Conservation (phyloP, 1,140 invertebrate genomes). For the Bactericera cockerelli region DNA sequence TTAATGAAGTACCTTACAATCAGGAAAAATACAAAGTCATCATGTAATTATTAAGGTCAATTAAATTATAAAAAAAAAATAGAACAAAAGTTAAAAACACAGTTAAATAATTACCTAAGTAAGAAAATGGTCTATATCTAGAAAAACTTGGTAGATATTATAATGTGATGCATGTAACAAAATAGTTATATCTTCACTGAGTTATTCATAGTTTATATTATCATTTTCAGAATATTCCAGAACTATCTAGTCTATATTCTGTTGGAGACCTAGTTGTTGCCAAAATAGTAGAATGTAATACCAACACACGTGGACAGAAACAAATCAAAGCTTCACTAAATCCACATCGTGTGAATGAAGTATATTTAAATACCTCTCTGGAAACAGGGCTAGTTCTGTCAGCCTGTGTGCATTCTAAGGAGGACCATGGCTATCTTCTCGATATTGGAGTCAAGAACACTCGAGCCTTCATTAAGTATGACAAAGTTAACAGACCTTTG, state of each 20-base stretch:
- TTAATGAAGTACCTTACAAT: too few relatives aligned
- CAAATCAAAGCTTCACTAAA: constrained; percentile 1
- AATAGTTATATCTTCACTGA: too few relatives aligned
- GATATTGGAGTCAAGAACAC: neutral
- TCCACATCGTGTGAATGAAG: neutral
- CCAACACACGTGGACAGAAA: neutral
- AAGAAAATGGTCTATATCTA: too few relatives aligned
- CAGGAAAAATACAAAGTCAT: too few relatives aligned
- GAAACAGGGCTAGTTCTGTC: neutral
- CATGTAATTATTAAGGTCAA: too few relatives aligned
- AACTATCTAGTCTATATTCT: neutral
- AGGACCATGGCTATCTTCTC: neutral
- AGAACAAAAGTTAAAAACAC: too few relatives aligned
- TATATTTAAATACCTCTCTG: neutral
- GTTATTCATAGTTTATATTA: too few relatives aligned
- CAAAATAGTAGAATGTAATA: neutral
- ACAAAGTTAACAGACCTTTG: neutral
- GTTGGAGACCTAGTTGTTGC: neutral
- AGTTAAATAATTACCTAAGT: too few relatives aligned
- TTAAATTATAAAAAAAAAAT: too few relatives aligned
- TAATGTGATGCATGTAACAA: too few relatives aligned
- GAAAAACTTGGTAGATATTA: too few relatives aligned
- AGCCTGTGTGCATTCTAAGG: neutral
- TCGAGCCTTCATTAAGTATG: neutral
- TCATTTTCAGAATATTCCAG: neutral